Evolutionary conservation across 2,797 vertebrate species (phyloP), one percentile per base, ranked within the genome.

Genomic region (Odontamblyopus rebecca): DNA sequence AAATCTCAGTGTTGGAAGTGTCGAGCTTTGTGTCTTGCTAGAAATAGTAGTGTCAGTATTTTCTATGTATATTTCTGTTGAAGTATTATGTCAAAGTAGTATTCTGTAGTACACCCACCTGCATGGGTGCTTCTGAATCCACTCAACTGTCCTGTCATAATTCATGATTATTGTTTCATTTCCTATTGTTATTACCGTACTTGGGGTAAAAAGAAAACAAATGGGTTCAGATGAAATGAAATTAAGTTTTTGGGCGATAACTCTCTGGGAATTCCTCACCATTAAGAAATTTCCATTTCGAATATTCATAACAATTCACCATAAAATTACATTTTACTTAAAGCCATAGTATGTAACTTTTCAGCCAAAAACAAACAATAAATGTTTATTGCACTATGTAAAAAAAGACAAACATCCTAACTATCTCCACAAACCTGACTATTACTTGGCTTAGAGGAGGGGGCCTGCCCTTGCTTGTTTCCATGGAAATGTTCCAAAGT

Each of bases 101-200:
- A 82, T 76, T 67, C 71, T 19, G 69, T 71, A 73, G 63, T 67
- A 66, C 70, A 44, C 71, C 68, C 69, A 82, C 72, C 6, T 80
- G 73, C 76, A 26, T 68, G 74, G 84, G 71, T 79, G 76, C 76
- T 71, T 67, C 56, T 75, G 72, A 80, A 73, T 74, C 44, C 56
- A 78, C 70, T 74, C 57, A 29, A 81, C 48, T 78, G 80, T 78
- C 71, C 75, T 18, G 26, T 77, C 85, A 57, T 74, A 74, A 75
- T 72, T 85, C 68, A 74, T 76, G 68, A 64, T 85, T 88, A 75
- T 87, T 83, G 79, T 84, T 86, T 85, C 82, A 90, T 90, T 84
- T 91, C 88, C 91, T 93, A 91, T 91, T 92, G 89, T 88, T 84
- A 72, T 35, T 64, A 76, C 83, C 3, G 73, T 41, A 73, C 53